These are phyloP conservation scores for Drosophila mojavensis DNA, from an alignment of 1,140 invertebrate species.

Conservation along the genomic window DNA sequence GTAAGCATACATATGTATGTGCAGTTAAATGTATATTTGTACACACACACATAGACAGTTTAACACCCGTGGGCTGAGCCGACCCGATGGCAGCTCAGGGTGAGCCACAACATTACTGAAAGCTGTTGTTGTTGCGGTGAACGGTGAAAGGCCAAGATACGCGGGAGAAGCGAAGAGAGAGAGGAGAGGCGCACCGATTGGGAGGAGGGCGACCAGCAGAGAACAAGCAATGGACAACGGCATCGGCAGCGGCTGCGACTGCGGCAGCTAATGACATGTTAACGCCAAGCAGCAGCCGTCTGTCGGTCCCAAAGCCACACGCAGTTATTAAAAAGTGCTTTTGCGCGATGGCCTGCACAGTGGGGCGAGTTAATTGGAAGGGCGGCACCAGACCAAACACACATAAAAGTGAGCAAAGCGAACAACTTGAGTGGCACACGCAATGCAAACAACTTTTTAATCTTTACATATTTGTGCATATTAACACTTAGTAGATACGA, in stretches of 20 bases:
- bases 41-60: conserved; percentile 38
- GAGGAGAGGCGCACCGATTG: conserved; percentile 9
- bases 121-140: conserved; percentile 65
- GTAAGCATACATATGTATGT: not conserved
- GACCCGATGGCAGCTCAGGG: conserved; percentile 77
- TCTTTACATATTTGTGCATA: not conserved
- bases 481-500: too few species aligned
- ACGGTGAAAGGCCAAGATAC: conserved; percentile 72
- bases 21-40: conserved; percentile 17
- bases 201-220: conserved; percentile 13
- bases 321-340: conserved; percentile 79
- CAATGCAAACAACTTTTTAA: conserved; percentile 1
- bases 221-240: conserved; percentile 24
- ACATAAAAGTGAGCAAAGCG: not conserved
- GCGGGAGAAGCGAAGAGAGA: conserved; percentile 13
- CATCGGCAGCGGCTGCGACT: conserved; percentile 12
- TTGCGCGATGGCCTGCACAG: conserved; percentile 60
- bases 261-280: conserved; percentile 77
- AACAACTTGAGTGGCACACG: conserved; percentile 11
- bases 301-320: conserved; percentile 53
- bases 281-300: conserved; percentile 54
- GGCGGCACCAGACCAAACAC: conserved; percentile 9
- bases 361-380: conserved; percentile 46
- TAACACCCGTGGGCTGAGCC: conserved; percentile 73
- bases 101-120: conserved; percentile 76